phyloP scores from a whole-genome alignment of 2,113 vertebrate genomes.

The Origma solitaria region DNA sequence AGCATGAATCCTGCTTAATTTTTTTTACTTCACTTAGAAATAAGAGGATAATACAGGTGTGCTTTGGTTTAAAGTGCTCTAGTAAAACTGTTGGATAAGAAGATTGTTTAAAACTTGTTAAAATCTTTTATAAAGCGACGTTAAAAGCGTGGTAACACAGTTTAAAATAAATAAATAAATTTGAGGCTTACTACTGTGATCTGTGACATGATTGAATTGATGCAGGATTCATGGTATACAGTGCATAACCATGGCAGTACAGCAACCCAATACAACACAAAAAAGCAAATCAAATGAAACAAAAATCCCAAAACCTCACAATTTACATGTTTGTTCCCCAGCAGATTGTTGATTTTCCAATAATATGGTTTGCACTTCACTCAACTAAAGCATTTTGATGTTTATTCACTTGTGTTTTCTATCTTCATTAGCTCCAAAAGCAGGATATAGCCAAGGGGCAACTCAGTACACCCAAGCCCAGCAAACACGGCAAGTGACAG shows the following conservation, averaged over 20 bases:
- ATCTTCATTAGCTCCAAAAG: constrained; percentile 82
- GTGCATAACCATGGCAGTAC: not conserved
- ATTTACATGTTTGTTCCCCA: not conserved
- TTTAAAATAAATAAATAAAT: not conserved
- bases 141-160: not conserved
- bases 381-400: not conserved
- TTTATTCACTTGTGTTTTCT: not conserved
- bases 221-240: not conserved
- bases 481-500: constrained; percentile 94
- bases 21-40: not conserved
- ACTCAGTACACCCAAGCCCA: constrained; percentile 95
- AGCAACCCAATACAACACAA: not conserved
- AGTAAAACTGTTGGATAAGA: not conserved
- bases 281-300: not conserved
- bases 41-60: not conserved
- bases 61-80: not conserved
- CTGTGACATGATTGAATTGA: not conserved
- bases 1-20: not conserved
- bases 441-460: constrained; percentile 91
- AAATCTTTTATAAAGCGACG: not conserved
- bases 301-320: not conserved
- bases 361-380: not conserved
- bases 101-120: not conserved
- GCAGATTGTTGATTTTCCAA: not conserved
- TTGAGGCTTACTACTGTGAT: not conserved